Base-by-base conservation (phyloP, 2,888 invertebrate species). In the Lathronympha strigana region DNA sequence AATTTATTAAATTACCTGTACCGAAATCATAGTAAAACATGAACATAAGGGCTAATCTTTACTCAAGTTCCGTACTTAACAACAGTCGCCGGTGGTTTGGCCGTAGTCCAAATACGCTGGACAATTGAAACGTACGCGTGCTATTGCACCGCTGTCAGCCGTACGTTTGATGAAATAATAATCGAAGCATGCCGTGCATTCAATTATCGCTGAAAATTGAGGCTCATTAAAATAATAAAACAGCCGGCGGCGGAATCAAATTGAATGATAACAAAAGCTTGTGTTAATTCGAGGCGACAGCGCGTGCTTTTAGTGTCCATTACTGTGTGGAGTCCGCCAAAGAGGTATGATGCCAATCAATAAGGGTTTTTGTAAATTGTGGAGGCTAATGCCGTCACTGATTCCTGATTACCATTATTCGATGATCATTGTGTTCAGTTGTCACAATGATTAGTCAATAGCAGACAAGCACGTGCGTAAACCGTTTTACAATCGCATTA, bases 211-310 rank as follows among this genome's bases (percentile, higher is more conserved):
- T 84, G 87, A 87, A 90, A 91, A 91, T 90, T 87, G 89, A 86
- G 75, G 86, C 90, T 91, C 90, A 91, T 91, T 91, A 90, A 90
- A 91, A 92, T 91, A 91, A 90, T 90, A 90, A 90, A 91, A 90
- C 86, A 88, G 84, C 89, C 88, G 61, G 60, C 66, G 73, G 82
- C 86, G 73, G 77, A 86, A 82, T 86, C 88, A 89, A 91, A 92
- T 92, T 91, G 88, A 91, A 92, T 90, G 88, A 92, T 87, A 92
- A 92, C 91, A 92, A 87, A 85, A 86, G 86, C 85, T 81, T 80
- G 83, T 84, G 81, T 86, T 89, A 87, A 89, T 88, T 84, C 83
- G 83, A 82, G 73, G 80, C 79, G 84, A 85, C 85, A 81, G 77
- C 75, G 78, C 72, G 75, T 76, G 53, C 64, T 61, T 63, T 60